Conservation (phyloP, 1,140 invertebrate genomes). For the Halictus rubicundus region DNA sequence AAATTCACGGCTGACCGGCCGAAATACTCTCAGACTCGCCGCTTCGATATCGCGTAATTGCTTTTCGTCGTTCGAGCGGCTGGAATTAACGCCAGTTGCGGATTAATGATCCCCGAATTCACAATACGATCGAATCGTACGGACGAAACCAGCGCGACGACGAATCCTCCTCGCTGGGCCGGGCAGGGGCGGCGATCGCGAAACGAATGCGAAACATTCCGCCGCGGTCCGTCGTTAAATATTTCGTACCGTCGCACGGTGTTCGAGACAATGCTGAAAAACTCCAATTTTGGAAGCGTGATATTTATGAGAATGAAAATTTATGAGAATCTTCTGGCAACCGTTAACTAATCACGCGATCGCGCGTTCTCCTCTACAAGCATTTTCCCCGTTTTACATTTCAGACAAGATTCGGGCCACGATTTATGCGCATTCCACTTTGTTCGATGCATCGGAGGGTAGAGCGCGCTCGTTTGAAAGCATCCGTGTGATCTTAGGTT, state of each 20-base stretch:
- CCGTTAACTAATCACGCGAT: too few species aligned
- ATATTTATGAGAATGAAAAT: too few species aligned
- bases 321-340: too few species aligned
- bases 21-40: background rate
- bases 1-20: conserved; percentile 21
- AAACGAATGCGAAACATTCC: background rate
- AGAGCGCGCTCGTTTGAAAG: background rate
- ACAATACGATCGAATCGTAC: background rate
- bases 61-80: background rate
- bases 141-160: background rate
- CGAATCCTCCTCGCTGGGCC: background rate
- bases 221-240: background rate
- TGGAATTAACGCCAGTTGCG: background rate
- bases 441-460: background rate
- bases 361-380: too few species aligned
- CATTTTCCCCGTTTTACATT: too few species aligned
- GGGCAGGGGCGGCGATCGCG: too few species aligned
- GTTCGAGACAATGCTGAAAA: background rate
- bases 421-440: background rate
- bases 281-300: too few species aligned
- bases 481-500: background rate
- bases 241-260: conserved; percentile 1
- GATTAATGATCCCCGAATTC: conserved; percentile 17
- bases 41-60: background rate
- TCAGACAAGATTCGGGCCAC: background rate